Conservation (phyloP, 2,797 vertebrate genomes). For the Hephaestus fuliginosus region DNA sequence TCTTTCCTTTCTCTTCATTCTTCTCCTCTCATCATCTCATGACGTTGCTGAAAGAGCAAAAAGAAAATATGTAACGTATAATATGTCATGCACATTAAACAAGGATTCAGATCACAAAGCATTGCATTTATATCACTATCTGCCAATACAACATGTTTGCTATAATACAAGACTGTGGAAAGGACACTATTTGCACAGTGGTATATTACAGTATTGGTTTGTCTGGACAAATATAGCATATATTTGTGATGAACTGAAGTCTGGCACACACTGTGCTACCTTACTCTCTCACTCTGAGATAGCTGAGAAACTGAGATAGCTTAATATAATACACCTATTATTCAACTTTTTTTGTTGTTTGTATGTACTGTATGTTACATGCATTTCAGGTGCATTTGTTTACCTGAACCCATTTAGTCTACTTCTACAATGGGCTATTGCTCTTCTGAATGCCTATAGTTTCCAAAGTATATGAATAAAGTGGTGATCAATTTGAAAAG, state of each 20-base stretch:
- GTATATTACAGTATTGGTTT: slow-evolving; percentile 20
- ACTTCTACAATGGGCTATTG: background rate
- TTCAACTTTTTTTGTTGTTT: background rate
- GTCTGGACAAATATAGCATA: slow-evolving; percentile 13
- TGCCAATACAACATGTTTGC: background rate
- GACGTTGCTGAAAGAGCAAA: slow-evolving; percentile 14
- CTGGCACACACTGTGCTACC: background rate
- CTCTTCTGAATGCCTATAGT: background rate
- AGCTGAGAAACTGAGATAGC: too few species aligned
- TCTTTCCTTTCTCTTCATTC: slow-evolving; percentile 8
- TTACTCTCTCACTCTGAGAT: slow-evolving; percentile 36
- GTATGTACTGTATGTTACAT: background rate
- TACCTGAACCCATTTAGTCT: background rate
- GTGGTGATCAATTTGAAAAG: background rate
- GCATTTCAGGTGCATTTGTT: background rate
- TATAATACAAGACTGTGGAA: background rate
- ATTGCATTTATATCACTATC: background rate
- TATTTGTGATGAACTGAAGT: slow-evolving; percentile 31
- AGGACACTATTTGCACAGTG: slow-evolving; percentile 8
- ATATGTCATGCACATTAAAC: slow-evolving; percentile 39
- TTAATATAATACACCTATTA: background rate
- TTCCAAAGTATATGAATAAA: background rate
- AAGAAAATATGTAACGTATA: slow-evolving; percentile 9
- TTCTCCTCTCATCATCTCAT: slow-evolving; percentile 16
- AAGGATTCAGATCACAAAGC: slow-evolving; percentile 9